Conservation (phyloP, 1,140 invertebrate species). For the Rhizoglyphus robini region DNA sequence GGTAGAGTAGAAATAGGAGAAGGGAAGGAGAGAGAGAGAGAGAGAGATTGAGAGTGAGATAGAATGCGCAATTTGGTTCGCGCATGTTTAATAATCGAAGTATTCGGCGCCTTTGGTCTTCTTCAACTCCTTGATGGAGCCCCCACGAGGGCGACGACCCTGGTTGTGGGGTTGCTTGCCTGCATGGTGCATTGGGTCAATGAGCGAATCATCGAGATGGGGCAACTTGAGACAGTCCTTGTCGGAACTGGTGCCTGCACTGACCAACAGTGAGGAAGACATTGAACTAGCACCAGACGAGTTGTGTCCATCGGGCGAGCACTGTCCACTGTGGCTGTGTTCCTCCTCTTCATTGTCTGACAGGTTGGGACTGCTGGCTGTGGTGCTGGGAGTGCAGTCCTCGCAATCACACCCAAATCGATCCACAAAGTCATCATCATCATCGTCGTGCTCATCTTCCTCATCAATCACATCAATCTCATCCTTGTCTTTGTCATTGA, state of each 20-base stretch:
- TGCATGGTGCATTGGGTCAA: too few relatives aligned
- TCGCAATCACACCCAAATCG: neutral
- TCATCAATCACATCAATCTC: neutral
- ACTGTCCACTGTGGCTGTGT: neutral
- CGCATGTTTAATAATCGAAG: slow-evolving; percentile 11
- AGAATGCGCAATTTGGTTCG: too few relatives aligned
- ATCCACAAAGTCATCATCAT: neutral
- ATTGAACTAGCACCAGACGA: neutral
- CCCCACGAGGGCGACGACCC: neutral
- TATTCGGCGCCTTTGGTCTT: neutral
- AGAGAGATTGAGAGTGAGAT: too few relatives aligned
- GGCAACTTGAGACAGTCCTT: neutral
- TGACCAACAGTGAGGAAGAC: neutral
- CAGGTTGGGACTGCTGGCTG: neutral
- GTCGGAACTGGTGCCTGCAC: neutral
- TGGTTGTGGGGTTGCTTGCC: neutral
- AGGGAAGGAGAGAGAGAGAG: too few relatives aligned
- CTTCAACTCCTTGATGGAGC: neutral
- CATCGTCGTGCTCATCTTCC: neutral
- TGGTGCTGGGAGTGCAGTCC: neutral
- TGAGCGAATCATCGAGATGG: neutral
- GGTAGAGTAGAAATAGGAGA: too few relatives aligned
- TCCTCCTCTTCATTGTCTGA: neutral
- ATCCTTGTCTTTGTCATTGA: too few relatives aligned
- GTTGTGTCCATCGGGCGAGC: neutral